Evolutionary conservation across 2,113 vertebrate species (phyloP).

Genomic region (Rhinolophus ferrumequinum): DNA sequence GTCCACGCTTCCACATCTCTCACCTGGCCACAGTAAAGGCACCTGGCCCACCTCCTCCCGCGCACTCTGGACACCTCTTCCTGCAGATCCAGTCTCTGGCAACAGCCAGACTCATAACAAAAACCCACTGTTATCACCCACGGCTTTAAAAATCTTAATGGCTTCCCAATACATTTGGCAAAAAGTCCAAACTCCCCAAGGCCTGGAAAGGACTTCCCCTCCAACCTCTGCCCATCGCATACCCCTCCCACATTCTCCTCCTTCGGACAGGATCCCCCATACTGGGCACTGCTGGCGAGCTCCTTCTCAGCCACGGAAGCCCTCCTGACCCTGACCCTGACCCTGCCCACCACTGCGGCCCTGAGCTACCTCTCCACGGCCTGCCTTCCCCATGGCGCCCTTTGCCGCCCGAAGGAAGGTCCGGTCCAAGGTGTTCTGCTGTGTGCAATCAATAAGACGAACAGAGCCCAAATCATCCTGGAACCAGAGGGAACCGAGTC

Average conservation of each 20-base stretch:
- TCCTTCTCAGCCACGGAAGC: background rate
- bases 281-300: background rate
- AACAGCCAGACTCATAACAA: background rate
- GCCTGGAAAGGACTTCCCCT: background rate
- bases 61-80: background rate
- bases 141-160: background rate
- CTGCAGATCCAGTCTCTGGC: background rate
- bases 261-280: background rate
- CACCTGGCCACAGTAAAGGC: background rate
- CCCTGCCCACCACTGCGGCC: background rate
- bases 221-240: background rate
- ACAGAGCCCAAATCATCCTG: background rate
- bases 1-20: background rate
- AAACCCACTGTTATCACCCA: background rate
- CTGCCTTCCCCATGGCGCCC: fast-evolving
- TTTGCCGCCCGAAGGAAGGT: fast-evolving
- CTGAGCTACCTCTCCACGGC: background rate
- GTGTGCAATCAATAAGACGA: too few relatives aligned
- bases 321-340: too few relatives aligned
- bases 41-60: background rate
- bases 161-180: background rate
- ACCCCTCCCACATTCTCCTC: background rate
- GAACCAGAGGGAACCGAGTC: background rate
- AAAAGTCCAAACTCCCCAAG: background rate
- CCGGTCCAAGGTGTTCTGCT: background rate